Base-by-base conservation (phyloP, 2,888 invertebrate species). In the Saturnia japonica region DNA sequence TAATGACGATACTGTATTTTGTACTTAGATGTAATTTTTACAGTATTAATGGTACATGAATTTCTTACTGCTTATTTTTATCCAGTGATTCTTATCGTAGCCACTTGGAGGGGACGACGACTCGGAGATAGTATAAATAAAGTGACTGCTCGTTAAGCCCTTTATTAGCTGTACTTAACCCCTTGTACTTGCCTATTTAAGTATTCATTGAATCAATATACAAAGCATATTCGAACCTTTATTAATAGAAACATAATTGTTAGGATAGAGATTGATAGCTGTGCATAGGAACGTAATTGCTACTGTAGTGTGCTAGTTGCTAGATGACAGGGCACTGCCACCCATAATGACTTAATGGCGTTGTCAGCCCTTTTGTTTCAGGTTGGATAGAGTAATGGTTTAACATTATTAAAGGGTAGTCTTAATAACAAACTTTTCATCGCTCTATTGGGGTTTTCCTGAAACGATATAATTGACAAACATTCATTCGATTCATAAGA, bases 101-200 rank as follows among this genome's bases (percentile, higher is more conserved):
- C 67, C 40, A 71, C n/a, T 47, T 25, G 69, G 67, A 72, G 76
- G 75, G 74, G 72, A 76, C 73, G 74, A 72, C 34, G 34, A 6
- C 40, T 64, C 40, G 74, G 77, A 72, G 74, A 67, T 71, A 76
- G 79, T 86, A 83, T 86, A 87, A 88, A 88, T 89, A 85, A 89
- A 90, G 85, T 88, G 86, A 80, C 77, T 78, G 76, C 83, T 87
- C 80, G 85, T 88, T 87, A 86, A 88, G 83, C 83, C 79, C 75
- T 73, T 83, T 78, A 89, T 88, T 88, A 86, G 83, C 82, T 73
- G 76, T 81, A 83, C 83, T 88, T 87, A 86, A 88, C 88, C 86
- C 84, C 77, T 78, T 78, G 78, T 80, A 78, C 77, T 75, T 72
- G 71, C 76, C 75, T 74, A 78, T 82, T 80, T 72, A 78, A 75